Conservation (phyloP, 2,113 vertebrate genomes). For the Empidonax alnorum region DNA sequence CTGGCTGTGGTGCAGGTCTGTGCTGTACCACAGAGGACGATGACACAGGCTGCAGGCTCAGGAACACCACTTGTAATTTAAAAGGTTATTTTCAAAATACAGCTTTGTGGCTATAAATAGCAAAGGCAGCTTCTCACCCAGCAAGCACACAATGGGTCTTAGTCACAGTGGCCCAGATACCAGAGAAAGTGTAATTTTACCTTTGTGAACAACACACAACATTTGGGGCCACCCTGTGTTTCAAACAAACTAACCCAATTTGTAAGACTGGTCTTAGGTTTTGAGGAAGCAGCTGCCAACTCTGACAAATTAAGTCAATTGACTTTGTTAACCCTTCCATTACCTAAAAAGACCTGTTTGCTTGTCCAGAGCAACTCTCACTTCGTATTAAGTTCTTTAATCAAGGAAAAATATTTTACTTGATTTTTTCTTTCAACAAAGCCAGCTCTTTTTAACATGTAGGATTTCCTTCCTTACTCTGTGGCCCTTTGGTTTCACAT, state of each 20-base stretch:
- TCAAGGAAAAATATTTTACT: neutral
- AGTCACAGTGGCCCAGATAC: neutral
- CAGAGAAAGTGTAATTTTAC: neutral
- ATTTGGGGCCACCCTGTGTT: neutral
- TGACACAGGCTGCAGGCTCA: neutral
- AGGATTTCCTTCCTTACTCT: neutral
- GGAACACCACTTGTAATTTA: neutral
- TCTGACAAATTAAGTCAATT: neutral
- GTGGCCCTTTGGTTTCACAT: neutral
- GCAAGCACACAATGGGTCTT: neutral
- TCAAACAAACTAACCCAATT: neutral
- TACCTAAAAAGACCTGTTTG: neutral
- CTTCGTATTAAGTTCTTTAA: neutral
- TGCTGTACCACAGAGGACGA: neutral
- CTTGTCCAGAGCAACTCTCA: neutral
- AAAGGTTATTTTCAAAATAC: constrained; percentile 26
- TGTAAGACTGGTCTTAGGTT: neutral
- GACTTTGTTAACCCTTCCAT: neutral
- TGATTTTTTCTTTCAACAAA: neutral
- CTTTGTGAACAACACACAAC: neutral
- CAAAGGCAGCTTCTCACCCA: neutral
- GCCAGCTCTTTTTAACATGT: neutral
- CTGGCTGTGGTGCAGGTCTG: neutral
- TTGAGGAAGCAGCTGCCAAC: neutral
- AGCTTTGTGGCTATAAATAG: neutral